Evolutionary conservation across 2,888 invertebrate genomes (phyloP).

Genomic region (Chironomus riparius): DNA sequence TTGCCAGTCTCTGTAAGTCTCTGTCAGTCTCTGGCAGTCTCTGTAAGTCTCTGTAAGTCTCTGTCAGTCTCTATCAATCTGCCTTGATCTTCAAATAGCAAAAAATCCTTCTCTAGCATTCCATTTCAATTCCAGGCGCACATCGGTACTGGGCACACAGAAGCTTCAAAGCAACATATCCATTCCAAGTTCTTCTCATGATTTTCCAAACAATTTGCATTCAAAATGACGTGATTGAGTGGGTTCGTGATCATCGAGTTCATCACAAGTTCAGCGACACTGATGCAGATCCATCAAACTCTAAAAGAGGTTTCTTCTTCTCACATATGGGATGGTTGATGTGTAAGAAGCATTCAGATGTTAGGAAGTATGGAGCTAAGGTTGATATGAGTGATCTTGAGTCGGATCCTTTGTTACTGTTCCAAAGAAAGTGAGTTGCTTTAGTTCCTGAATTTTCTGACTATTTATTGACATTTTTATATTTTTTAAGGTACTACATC

Average conservation of each 20-base stretch:
- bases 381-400: conserved; percentile 84
- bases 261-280: conserved; percentile 76
- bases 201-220: conserved; percentile 78
- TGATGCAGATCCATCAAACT: conserved; percentile 85
- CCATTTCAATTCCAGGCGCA: conserved; percentile 45
- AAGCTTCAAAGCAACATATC: conserved; percentile 65
- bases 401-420: conserved; percentile 72
- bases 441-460: background rate
- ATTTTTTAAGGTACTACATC: conserved; percentile 46
- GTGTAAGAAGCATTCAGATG: conserved; percentile 78
- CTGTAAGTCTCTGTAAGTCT: no score
- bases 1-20: no score
- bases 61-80: no score
- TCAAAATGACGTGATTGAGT: conserved; percentile 80
- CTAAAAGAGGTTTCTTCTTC: conserved; percentile 85
- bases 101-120: no score
- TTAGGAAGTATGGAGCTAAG: conserved; percentile 67
- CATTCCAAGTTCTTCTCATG: conserved; percentile 64
- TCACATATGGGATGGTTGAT: conserved; percentile 92
- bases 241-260: conserved; percentile 72
- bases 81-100: no score
- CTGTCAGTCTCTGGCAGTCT: no score
- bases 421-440: conserved; percentile 67
- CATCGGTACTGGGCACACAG: conserved; percentile 90
- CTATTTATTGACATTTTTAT: background rate